Percentiles rank a stretch among this genome's conserved stretches.
phyloP scores from a whole-genome alignment of 2,797 vertebrate species.

The Falco novaeseelandiae region DNA sequence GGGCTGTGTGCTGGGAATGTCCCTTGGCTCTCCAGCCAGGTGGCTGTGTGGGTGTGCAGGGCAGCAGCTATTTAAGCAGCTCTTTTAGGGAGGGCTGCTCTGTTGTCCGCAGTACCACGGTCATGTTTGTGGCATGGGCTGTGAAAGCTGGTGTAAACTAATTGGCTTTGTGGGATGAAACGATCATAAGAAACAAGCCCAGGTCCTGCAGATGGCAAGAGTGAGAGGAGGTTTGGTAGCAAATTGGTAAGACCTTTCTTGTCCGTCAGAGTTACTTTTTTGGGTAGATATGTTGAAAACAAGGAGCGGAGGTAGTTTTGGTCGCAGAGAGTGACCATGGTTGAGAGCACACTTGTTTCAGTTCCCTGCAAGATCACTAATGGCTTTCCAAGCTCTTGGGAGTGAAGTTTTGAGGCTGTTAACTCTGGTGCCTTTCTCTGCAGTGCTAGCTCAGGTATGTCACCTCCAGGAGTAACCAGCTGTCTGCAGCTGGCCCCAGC shows the following conservation, averaged over 20 bases:
- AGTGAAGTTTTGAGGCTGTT: neutral
- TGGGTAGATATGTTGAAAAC: neutral
- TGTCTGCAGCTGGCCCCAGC: neutral
- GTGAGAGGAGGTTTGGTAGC: no score
- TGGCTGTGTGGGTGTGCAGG: neutral
- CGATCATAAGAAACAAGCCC: neutral
- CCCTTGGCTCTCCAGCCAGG: no score
- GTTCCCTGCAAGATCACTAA: accelerated
- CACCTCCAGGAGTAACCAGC: neutral
- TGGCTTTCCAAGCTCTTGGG: neutral
- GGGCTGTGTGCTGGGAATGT: neutral
- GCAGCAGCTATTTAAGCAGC: neutral
- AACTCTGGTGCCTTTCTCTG: neutral
- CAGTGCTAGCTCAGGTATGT: neutral
- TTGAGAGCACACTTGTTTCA: accelerated
- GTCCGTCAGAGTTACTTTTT: neutral
- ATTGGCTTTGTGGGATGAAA: neutral
- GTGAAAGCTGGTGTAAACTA: neutral
- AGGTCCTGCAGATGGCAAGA: neutral
- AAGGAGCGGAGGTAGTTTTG: neutral
- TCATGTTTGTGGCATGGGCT: neutral
- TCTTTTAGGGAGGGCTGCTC: neutral
- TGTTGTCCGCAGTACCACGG: accelerated
- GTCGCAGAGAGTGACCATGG: neutral
- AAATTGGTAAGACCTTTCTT: neutral